Base-by-base conservation (phyloP, 2,888 invertebrate species). In the Ptilodon capucinus region DNA sequence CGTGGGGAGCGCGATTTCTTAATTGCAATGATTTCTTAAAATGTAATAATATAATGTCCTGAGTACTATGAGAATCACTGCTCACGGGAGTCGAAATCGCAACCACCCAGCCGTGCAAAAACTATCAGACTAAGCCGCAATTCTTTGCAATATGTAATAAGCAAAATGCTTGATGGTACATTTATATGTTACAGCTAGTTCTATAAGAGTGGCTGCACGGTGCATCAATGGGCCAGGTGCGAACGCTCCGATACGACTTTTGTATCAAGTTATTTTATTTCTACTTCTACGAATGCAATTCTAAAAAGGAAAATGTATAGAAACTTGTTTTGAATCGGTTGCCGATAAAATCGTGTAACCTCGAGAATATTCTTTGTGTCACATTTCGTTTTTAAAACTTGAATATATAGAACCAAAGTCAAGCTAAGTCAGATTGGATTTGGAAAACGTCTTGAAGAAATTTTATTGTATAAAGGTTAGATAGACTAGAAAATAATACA, bases 241-340 rank as follows among this genome's bases (percentile, higher is more conserved):
- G 51, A 74, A 70, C 53, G 51, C 67, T 64, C 59, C 74, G 65
- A 76, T 70, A 66, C 60, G 2, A n/a, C 71, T 79, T 76, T 75
- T 77, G 61, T 66, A 60, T 57, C 53, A 57, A 74, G 64, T 58
- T 51, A 49, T 70, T 70, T 54, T 59, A 58, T 57, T 65, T 59
- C 54, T 54, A 11, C 49, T 36, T 11, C n/a, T 39, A 39, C 44
- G 21, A 16, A 35, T 54, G 32, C 51, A 58, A 45, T 48, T 56
- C 43, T 36, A 46, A 36, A 43, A 47, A 21, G 42, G 38, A 57
- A 57, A 63, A 64, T 63, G 47, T 58, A 55, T 49, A 40, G 54
- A 59, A 64, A 66, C 58, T 57, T 63, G 64, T 60, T 64, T 69
- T 40, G 57, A 71, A 68, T 66, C 56, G 50, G 52, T 57, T 42